phyloP scores from a whole-genome alignment of 2,888 invertebrate genomes.

The Dexiosoma caninum region DNA sequence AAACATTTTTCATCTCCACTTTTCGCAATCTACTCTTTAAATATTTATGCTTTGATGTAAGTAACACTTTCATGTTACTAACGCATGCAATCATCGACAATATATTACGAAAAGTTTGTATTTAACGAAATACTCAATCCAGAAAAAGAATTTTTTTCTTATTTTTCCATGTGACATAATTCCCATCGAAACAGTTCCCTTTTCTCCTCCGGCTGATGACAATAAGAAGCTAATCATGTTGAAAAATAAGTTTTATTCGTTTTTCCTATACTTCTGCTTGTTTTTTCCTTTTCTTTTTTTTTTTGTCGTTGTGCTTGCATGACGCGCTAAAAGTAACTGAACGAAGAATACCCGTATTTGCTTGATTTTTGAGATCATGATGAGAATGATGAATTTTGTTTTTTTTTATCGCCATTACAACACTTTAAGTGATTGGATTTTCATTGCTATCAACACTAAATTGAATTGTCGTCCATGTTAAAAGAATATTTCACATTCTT shows the following conservation, averaged over 20 bases:
- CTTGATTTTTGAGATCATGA: background rate
- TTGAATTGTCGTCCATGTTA: conserved; percentile 34
- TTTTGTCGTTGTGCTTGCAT: background rate
- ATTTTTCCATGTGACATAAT: background rate
- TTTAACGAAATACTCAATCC: conserved; percentile 36
- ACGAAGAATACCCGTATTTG: background rate
- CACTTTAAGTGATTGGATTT: conserved; percentile 48
- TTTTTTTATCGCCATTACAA: background rate
- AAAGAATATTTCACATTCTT: background rate
- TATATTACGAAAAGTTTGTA: conserved; percentile 22
- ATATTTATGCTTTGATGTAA: background rate
- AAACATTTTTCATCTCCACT: too few relatives aligned
- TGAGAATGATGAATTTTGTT: background rate
- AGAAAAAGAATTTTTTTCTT: background rate
- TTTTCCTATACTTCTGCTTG: too few relatives aligned
- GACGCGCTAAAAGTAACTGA: background rate
- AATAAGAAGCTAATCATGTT: conserved; percentile 50
- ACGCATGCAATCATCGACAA: background rate
- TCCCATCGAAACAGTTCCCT: too few relatives aligned
- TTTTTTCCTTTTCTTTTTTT: background rate
- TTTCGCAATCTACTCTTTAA: background rate
- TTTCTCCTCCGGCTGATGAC: background rate
- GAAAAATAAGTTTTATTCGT: conserved; percentile 9
- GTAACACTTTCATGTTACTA: background rate
- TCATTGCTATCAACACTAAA: conserved; percentile 44